Evolutionary conservation across 2,888 invertebrate species (phyloP).

Genomic region (Labia minor): DNA sequence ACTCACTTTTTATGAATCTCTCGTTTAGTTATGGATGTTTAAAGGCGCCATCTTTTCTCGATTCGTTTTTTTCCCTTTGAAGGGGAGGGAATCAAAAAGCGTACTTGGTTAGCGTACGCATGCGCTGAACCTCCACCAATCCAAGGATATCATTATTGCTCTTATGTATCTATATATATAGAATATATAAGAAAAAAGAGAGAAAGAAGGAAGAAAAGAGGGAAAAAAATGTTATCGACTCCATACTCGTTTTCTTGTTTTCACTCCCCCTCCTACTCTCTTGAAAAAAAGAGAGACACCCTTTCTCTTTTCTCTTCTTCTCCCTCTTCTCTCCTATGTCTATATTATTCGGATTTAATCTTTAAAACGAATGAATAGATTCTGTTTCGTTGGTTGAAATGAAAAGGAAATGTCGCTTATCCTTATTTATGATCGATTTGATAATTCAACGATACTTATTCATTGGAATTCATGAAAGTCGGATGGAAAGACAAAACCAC

Average conservation of each 20-base stretch:
- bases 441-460: no score
- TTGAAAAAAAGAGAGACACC: constrained; percentile 2
- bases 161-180: no score
- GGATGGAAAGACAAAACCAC: no score
- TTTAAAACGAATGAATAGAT: neutral
- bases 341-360: neutral
- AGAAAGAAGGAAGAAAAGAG: neutral
- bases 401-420: no score
- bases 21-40: neutral
- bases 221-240: neutral
- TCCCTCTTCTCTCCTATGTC: constrained; percentile 19
- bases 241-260: neutral
- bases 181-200: neutral
- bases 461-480: constrained; percentile 9
- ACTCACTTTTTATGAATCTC: neutral
- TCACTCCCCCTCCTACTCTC: no score
- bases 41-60: constrained; percentile 1
- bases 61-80: neutral
- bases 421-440: no score
- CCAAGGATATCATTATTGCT: constrained; percentile 24
- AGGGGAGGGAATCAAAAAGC: neutral
- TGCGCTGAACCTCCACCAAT: constrained; percentile 22
- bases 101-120: constrained; percentile 16
- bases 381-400: no score
- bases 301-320: constrained; percentile 4